Conservation (phyloP, 2,113 vertebrate species). For the Oncorhynchus tshawytscha region DNA sequence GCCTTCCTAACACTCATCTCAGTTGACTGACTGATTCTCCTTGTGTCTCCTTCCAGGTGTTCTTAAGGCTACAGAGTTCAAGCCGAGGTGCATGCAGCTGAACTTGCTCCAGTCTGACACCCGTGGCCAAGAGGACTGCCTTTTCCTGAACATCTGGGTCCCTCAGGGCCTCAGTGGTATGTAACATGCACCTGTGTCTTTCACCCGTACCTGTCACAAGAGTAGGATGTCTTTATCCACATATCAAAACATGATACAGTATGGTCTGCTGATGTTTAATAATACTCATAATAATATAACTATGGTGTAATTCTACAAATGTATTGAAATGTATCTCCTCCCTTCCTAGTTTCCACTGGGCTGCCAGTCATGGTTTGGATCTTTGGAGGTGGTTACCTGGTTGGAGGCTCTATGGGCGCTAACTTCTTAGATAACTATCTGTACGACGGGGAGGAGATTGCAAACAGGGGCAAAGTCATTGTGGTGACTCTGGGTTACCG, state of each 20-base stretch:
- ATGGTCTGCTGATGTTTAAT: too few relatives aligned
- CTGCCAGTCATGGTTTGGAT: constrained; percentile 93
- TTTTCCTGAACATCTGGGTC: constrained; percentile 88
- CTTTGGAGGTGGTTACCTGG: constrained; percentile 84
- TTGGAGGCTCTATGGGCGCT: constrained; percentile 77
- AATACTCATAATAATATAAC: too few relatives aligned
- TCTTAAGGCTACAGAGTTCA: constrained; percentile 65
- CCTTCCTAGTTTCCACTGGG: constrained; percentile 76
- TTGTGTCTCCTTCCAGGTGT: constrained; percentile 61
- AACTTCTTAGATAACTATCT: constrained; percentile 86
- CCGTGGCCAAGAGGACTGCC: constrained; percentile 76
- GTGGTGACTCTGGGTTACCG: constrained; percentile 92
- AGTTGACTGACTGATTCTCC: background rate
- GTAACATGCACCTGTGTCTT: background rate
- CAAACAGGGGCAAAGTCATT: constrained; percentile 84
- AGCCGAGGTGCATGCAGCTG: constrained; percentile 74
- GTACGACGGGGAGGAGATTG: constrained; percentile 85
- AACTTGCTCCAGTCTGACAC: constrained; percentile 60
- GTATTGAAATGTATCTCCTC: background rate
- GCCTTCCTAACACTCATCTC: too few relatives aligned
- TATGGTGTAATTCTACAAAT: background rate
- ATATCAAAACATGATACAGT: too few relatives aligned
- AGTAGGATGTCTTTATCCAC: background rate
- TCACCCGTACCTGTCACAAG: background rate
- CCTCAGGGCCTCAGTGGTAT: constrained; percentile 70